These are phyloP conservation scores for Acronicta alni DNA, from an alignment of 2,888 invertebrate genomes.

Conservation along the genomic window DNA sequence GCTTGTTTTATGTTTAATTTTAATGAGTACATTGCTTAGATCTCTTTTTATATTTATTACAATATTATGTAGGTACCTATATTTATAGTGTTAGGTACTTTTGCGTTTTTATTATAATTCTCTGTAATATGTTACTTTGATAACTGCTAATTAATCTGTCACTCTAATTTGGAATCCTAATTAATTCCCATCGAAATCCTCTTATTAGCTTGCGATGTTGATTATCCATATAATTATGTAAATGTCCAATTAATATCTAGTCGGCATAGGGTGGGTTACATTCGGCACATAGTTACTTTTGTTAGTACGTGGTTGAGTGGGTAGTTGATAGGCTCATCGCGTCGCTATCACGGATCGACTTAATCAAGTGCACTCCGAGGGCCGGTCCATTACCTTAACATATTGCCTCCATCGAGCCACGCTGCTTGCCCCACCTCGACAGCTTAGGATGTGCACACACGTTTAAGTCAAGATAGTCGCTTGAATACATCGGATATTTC, in stretches of 20 bases:
- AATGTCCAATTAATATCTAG: conserved; percentile 49
- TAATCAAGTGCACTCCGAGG: conserved; percentile 77
- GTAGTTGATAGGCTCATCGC: conserved; percentile 70
- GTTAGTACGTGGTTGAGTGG: conserved; percentile 55
- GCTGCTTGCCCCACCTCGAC: conserved; percentile 46
- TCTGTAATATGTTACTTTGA: conserved; percentile 28
- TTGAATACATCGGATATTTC: conserved; percentile 19
- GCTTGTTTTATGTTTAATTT: background rate
- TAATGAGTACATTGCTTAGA: background rate
- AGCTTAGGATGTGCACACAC: conserved; percentile 45
- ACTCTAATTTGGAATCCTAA: conserved; percentile 37
- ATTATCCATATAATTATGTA: conserved; percentile 46
- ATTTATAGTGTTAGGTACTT: no score
- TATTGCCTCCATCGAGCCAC: conserved; percentile 68
- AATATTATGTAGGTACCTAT: background rate
- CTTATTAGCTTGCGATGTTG: conserved; percentile 19
- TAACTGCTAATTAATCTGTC: conserved; percentile 39
- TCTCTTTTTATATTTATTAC: background rate
- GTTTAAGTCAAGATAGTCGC: conserved; percentile 35
- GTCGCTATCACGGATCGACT: conserved; percentile 71
- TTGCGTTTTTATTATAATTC: conserved; percentile 14
- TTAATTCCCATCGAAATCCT: conserved; percentile 38
- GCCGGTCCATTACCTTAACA: conserved; percentile 75
- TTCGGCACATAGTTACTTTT: conserved; percentile 44
- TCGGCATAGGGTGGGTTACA: conserved; percentile 14